These are phyloP conservation scores for Watsonalla cultraria DNA, from an alignment of 2,888 invertebrate species.

Conservation along the genomic window DNA sequence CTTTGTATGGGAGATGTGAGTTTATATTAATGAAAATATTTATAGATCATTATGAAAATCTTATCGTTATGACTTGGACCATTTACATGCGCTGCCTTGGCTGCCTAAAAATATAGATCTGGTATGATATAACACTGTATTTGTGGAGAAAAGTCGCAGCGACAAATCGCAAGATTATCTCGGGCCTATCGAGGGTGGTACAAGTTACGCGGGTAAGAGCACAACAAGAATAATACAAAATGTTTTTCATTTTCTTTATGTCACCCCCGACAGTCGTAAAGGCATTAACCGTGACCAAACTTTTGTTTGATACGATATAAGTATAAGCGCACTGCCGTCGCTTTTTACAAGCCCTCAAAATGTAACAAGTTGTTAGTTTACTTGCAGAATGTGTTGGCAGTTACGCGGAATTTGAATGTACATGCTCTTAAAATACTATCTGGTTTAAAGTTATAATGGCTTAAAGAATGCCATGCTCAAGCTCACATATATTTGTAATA, in stretches of 20 bases:
- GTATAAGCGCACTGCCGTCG: constrained; percentile 58
- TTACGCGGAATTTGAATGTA: neutral
- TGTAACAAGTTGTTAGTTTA: constrained; percentile 4
- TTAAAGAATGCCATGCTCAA: no score
- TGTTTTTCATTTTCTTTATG: constrained; percentile 95
- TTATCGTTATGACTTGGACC: neutral
- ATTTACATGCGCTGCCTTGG: no score
- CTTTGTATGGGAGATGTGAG: neutral
- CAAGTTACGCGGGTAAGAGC: constrained; percentile 73
- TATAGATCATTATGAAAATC: neutral
- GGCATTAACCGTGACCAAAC: constrained; percentile 93
- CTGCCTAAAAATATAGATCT: no score
- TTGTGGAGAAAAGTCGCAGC: constrained; percentile 17
- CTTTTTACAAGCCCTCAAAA: constrained; percentile 13
- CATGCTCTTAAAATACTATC: neutral
- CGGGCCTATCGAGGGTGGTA: constrained; percentile 58
- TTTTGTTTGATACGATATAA: constrained; percentile 79
- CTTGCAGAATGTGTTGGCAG: constrained; percentile 1
- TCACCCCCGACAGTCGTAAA: constrained; percentile 91
- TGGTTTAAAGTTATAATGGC: neutral
- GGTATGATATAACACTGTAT: no score
- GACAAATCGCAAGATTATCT: constrained; percentile 33
- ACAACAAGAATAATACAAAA: constrained; percentile 81
- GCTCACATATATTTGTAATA: no score
- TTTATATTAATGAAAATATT: neutral